Evolutionary conservation across 2,113 vertebrate species (phyloP).

Genomic region (Myiopsitta monachus): DNA sequence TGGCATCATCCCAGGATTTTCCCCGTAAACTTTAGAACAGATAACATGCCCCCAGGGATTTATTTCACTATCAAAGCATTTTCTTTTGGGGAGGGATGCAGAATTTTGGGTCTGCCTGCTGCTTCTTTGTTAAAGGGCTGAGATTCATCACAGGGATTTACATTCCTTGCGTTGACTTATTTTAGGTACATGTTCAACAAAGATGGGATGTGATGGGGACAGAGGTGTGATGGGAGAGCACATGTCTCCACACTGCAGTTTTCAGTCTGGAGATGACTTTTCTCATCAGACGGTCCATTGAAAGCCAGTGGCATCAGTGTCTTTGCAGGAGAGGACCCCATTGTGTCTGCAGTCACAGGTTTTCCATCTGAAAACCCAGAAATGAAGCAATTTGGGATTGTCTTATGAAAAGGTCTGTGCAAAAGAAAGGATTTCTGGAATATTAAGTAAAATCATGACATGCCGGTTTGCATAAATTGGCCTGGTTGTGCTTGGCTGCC

Average conservation of each 20-base stretch:
- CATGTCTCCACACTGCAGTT: accelerated
- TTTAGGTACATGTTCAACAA: not conserved
- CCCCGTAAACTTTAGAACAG: conserved; percentile 2
- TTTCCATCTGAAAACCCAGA: not conserved
- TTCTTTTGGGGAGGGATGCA: not conserved
- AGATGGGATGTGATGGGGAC: not conserved
- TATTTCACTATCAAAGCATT: not conserved
- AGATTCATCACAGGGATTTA: not conserved
- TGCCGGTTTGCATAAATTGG: accelerated
- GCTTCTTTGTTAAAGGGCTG: not conserved
- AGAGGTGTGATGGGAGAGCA: not conserved
- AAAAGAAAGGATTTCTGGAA: not conserved
- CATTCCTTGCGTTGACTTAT: not conserved
- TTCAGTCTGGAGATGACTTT: not conserved
- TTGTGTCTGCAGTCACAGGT: not conserved
- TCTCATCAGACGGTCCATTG: not conserved
- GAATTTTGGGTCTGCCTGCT: not conserved
- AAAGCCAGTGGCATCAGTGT: accelerated
- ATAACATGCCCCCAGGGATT: conserved; percentile 10
- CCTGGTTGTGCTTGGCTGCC: not conserved
- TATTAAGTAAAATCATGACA: not conserved
- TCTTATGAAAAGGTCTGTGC: not conserved
- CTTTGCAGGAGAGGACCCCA: not conserved
- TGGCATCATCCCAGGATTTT: conserved; percentile 11
- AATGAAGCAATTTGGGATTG: not conserved